These are phyloP conservation scores for Zosterops borbonicus DNA, from an alignment of 2,113 vertebrate genomes.

Conservation along the genomic window DNA sequence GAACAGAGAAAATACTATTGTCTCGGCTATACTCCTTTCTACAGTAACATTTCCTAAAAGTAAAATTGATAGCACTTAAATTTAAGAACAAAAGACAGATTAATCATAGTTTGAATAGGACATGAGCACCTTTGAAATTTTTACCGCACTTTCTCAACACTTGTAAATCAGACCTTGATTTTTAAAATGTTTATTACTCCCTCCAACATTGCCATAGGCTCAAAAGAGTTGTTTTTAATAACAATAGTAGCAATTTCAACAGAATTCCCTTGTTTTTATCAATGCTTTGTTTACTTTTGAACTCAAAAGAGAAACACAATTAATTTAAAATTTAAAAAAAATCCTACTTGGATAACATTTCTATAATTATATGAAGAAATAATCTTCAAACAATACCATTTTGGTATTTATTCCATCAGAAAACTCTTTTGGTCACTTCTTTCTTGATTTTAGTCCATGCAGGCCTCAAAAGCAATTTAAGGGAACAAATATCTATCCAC, in stretches of 20 bases:
- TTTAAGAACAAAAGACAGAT: not conserved
- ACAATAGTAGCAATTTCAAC: not conserved
- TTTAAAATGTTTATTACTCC: not conserved
- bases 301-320: not conserved
- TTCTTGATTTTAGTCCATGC: not conserved
- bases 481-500: not conserved
- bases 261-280: not conserved
- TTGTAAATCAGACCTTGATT: not conserved
- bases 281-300: not conserved
- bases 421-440: not conserved
- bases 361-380: not conserved
- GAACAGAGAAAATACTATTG: not conserved
- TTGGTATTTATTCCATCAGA: not conserved
- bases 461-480: not conserved
- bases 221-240: not conserved
- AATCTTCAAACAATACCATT: not conserved
- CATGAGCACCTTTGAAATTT: not conserved
- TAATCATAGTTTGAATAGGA: not conserved
- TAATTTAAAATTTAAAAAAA: not conserved
- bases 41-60: not conserved
- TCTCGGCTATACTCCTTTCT: not conserved
- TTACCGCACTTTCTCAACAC: not conserved
- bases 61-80: not conserved
- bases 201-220: not conserved
- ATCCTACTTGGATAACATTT: not conserved